phyloP scores from a whole-genome alignment of 2,113 vertebrate genomes.

The Istiophorus platypterus region DNA sequence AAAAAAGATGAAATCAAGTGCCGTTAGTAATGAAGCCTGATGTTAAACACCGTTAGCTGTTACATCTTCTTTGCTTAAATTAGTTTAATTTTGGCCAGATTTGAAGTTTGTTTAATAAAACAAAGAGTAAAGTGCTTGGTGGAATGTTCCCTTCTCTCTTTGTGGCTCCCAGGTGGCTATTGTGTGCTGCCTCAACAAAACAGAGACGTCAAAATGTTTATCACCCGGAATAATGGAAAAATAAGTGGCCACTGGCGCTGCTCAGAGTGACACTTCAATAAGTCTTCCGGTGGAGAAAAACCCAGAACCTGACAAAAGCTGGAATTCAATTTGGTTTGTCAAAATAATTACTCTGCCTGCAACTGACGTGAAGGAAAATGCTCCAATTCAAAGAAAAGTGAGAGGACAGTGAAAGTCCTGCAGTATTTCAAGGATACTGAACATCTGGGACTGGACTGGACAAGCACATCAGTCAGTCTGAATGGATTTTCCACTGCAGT shows the following conservation, averaged over 20 bases:
- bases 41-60: no score
- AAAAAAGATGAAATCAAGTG: no score
- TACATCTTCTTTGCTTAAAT: background rate
- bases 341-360: constrained; percentile 11
- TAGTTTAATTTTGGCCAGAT: background rate
- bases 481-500: background rate
- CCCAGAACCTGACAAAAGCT: constrained; percentile 26
- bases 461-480: background rate
- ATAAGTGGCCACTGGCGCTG: constrained; percentile 29
- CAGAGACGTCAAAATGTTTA: constrained; percentile 49
- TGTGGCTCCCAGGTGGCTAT: constrained; percentile 49
- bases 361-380: constrained; percentile 33
- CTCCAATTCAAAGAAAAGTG: constrained; percentile 29
- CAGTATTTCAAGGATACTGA: constrained; percentile 21
- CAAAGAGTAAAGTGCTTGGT: background rate
- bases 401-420: background rate
- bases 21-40: no score
- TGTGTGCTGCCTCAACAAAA: background rate
- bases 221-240: constrained; percentile 56
- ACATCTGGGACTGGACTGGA: background rate
- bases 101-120: background rate
- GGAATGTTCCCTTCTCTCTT: background rate
- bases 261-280: constrained; percentile 53
- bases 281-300: constrained; percentile 35
- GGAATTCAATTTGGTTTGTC: constrained; percentile 55